Conservation (phyloP, 2,888 invertebrate genomes). For the Leucophenga maculata region DNA sequence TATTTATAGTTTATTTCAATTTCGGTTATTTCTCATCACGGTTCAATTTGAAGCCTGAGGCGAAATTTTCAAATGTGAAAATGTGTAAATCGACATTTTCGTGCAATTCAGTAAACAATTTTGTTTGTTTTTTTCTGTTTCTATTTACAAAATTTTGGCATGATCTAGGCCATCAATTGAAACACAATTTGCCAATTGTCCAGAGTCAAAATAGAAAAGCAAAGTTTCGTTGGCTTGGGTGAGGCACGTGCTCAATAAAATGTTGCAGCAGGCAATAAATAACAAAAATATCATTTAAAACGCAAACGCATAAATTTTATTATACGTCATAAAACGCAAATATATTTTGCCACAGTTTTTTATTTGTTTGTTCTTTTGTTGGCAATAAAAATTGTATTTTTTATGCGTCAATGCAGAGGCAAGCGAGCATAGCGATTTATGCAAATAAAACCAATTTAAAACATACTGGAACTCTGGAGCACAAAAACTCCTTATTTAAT, state of each 20-base stretch:
- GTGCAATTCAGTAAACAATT: no score
- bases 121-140: no score
- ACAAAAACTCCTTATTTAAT: neutral
- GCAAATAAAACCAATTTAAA: no score
- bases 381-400: neutral
- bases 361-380: neutral
- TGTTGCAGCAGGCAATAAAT: conserved; percentile 6
- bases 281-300: conserved; percentile 14
- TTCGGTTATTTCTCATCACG: no score
- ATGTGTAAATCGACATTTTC: neutral
- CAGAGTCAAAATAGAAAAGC: no score
- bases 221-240: no score
- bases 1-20: no score
- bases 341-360: neutral
- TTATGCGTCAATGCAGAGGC: neutral
- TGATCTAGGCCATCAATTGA: no score
- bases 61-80: neutral
- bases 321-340: conserved; percentile 13
- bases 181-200: no score
- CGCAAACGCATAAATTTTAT: conserved; percentile 16
- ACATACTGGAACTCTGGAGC: neutral
- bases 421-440: neutral
- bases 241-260: conserved; percentile 13
- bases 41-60: neutral
- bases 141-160: no score